Percentiles rank a stretch among this genome's conserved stretches.
phyloP scores from a whole-genome alignment of 2,888 invertebrate genomes.

The Cerceris ruficornis region DNA sequence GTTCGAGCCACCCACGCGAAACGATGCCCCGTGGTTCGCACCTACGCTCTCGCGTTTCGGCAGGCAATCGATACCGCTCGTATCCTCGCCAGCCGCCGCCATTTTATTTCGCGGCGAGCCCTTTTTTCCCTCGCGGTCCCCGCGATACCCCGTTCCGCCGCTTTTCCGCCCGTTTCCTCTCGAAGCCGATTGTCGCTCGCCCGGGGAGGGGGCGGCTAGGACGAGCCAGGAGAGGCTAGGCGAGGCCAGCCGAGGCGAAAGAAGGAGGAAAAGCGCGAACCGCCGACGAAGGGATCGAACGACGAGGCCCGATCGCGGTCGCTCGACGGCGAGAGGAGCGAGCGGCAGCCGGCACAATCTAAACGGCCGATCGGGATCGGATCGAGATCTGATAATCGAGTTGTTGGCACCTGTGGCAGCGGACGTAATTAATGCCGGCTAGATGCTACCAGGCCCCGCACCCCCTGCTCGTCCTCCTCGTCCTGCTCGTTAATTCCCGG shows the following conservation, averaged over 20 bases:
- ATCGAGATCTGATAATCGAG: conserved; percentile 79
- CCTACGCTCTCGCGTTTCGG: conserved; percentile 57
- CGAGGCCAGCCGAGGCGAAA: background rate
- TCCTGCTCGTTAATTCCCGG: conserved; percentile 62
- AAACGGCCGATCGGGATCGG: conserved; percentile 72
- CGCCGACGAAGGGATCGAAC: background rate
- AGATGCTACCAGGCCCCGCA: conserved; percentile 45
- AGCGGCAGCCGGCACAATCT: conserved; percentile 61
- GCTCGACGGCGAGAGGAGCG: background rate
- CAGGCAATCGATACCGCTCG: conserved; percentile 76
- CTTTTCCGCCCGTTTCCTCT: background rate
- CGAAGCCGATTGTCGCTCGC: background rate
- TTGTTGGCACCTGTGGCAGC: conserved; percentile 80
- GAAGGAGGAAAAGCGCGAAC: background rate
- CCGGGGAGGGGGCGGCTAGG: too few relatives aligned
- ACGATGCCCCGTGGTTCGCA: conserved; percentile 62
- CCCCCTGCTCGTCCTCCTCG: conserved; percentile 1
- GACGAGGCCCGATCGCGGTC: background rate
- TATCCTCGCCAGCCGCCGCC: conserved; percentile 71
- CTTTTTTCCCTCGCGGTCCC: conserved; percentile 59
- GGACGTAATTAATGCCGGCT: conserved; percentile 76
- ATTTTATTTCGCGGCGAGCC: conserved; percentile 74
- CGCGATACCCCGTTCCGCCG: background rate
- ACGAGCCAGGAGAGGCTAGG: too few relatives aligned
- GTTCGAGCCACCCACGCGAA: conserved; percentile 49